These are phyloP conservation scores for Elephas maximus DNA, from an alignment of 2,113 vertebrate species.

Conservation along the genomic window DNA sequence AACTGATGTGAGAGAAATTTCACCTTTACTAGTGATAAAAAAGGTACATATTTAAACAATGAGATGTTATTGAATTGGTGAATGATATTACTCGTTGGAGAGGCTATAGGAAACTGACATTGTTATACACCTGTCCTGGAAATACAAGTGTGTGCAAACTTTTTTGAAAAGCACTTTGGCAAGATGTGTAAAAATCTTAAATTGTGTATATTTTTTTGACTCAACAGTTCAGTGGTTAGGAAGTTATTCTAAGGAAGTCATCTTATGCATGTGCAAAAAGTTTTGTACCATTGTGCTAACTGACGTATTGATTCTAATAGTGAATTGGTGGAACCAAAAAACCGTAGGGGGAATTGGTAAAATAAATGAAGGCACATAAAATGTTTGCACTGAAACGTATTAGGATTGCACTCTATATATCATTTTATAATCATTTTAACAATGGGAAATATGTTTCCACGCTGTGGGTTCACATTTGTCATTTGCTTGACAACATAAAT, in stretches of 20 bases:
- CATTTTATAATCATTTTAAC: background rate
- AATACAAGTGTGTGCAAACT: background rate
- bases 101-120: background rate
- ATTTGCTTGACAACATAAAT: background rate
- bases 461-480: background rate
- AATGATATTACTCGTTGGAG: background rate
- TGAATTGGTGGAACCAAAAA: background rate
- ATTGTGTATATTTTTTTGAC: background rate
- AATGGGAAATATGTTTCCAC: background rate
- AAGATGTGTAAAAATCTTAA: constrained; percentile 28
- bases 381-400: background rate
- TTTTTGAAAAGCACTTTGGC: background rate
- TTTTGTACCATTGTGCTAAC: background rate
- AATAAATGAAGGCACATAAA: constrained; percentile 22
- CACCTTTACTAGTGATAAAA: background rate
- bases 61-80: background rate
- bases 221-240: constrained; percentile 26
- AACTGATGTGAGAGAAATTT: constrained; percentile 50
- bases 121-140: background rate
- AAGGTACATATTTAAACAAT: background rate
- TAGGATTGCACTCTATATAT: background rate
- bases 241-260: constrained; percentile 8
- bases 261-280: background rate
- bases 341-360: background rate
- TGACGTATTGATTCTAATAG: background rate